A percentile compares a stretch with the other conserved stretches of the same genome.
These are phyloP conservation scores for Punctoribates punctum DNA, from an alignment of 2,888 invertebrate species.

Conservation along the genomic window DNA sequence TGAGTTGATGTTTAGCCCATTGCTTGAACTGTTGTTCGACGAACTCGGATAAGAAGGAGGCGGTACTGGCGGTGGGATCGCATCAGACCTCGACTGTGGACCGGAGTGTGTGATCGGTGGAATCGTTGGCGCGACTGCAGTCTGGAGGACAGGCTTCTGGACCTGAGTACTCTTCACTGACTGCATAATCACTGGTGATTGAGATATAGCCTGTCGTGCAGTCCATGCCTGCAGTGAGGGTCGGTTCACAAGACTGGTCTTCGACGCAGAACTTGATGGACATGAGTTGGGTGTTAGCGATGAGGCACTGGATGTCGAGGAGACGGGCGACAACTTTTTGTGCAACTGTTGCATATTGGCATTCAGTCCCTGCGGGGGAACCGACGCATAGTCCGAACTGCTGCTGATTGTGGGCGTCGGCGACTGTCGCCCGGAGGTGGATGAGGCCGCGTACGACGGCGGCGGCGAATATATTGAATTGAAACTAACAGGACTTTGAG, in stretches of 20 bases:
- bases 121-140: constrained; percentile 85
- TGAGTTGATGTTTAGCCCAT: too few relatives aligned
- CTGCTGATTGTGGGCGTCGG: constrained; percentile 49
- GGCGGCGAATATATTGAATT: constrained; percentile 47
- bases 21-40: constrained; percentile 61
- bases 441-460: constrained; percentile 48
- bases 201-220: constrained; percentile 79
- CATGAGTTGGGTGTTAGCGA: constrained; percentile 30
- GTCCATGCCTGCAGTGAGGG: constrained; percentile 69
- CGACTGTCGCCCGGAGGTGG: constrained; percentile 49
- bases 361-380: constrained; percentile 28
- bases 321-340: constrained; percentile 41
- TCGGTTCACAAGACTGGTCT: constrained; percentile 43
- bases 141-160: constrained; percentile 89
- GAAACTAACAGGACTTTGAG: constrained; percentile 45
- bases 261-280: constrained; percentile 43
- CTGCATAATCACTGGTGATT: constrained; percentile 93
- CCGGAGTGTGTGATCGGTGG: constrained; percentile 57
- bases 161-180: constrained; percentile 90
- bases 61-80: constrained; percentile 47
- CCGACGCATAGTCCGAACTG: constrained; percentile 47
- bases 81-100: constrained; percentile 14
- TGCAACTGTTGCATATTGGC: constrained; percentile 34
- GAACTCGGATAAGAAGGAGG: constrained; percentile 71
- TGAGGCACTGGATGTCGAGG: constrained; percentile 46